Evolutionary conservation across 2,888 invertebrate species (phyloP).

Genomic region (Melipona beecheii): DNA sequence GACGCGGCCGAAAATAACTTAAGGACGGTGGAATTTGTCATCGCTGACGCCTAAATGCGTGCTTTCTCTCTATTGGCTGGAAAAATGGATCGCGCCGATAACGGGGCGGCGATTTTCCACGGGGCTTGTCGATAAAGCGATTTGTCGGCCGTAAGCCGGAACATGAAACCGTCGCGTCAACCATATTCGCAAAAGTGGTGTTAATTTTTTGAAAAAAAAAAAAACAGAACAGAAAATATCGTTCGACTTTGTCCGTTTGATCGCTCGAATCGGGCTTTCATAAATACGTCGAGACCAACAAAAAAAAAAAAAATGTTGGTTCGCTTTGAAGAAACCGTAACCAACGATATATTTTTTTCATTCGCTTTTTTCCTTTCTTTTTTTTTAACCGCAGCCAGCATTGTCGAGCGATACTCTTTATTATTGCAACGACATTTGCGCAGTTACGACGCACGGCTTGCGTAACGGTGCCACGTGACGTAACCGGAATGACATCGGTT

Average conservation of each 20-base stretch:
- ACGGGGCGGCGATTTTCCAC: slow-evolving; percentile 40
- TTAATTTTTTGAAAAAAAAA: background rate
- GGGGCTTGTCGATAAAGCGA: slow-evolving; percentile 46
- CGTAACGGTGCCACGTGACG: background rate
- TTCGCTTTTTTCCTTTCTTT: background rate
- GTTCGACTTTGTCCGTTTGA: background rate
- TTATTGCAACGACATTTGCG: background rate
- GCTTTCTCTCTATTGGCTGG: slow-evolving; percentile 23
- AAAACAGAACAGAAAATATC: background rate
- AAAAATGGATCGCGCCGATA: slow-evolving; percentile 38
- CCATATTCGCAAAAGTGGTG: background rate
- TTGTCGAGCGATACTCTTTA: background rate
- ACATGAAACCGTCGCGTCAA: background rate
- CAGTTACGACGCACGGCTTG: background rate
- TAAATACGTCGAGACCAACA: background rate
- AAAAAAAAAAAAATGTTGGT: background rate
- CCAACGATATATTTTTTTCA: background rate
- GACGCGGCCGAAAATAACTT: slow-evolving; percentile 4
- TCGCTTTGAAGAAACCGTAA: background rate
- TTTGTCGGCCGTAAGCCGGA: slow-evolving; percentile 24
- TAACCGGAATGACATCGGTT: background rate
- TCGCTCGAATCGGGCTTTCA: background rate
- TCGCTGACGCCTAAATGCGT: slow-evolving; percentile 9
- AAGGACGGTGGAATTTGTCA: slow-evolving; percentile 13
- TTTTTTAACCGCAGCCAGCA: background rate